Percentiles rank a stretch among this genome's conserved stretches.
These are phyloP conservation scores for Stegodyphus dumicola DNA, from an alignment of 1,140 invertebrate genomes.

Conservation along the genomic window DNA sequence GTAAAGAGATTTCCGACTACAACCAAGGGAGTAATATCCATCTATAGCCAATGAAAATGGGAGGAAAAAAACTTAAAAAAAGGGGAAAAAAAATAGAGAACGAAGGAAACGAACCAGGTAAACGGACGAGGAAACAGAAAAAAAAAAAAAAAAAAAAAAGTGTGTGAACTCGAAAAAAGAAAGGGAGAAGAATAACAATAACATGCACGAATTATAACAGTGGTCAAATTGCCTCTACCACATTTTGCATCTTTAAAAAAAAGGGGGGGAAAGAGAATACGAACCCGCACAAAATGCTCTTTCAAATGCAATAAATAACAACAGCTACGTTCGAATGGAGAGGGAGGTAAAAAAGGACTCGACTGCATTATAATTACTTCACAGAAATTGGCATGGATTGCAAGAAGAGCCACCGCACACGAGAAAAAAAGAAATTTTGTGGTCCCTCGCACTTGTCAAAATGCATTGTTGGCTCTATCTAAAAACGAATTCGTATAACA, in stretches of 20 bases:
- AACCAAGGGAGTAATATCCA: too few relatives aligned
- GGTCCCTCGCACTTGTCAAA: slow-evolving; percentile 39
- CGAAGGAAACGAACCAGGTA: too few relatives aligned
- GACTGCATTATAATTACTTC: slow-evolving; percentile 38
- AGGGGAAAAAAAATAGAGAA: too few relatives aligned
- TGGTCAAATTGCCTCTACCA: neutral
- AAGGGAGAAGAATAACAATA: neutral
- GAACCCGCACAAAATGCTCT: slow-evolving; percentile 17
- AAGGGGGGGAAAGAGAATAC: neutral
- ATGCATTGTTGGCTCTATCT: slow-evolving; percentile 32
- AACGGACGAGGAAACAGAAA: too few relatives aligned
- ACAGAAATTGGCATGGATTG: neutral
- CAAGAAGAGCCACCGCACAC: neutral
- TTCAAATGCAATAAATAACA: slow-evolving; percentile 7
- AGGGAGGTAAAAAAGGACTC: neutral
- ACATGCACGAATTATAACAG: neutral
- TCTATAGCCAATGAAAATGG: too few relatives aligned
- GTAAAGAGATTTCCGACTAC: too few relatives aligned
- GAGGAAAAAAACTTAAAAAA: too few relatives aligned
- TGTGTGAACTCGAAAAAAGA: too few relatives aligned
- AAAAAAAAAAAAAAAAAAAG: too few relatives aligned
- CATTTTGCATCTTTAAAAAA: neutral
- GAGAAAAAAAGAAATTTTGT: neutral
- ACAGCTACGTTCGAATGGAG: neutral
- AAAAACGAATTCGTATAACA: slow-evolving; percentile 25